These are phyloP conservation scores for Leucopsar rothschildi DNA, from an alignment of 2,113 vertebrate genomes.

Conservation along the genomic window DNA sequence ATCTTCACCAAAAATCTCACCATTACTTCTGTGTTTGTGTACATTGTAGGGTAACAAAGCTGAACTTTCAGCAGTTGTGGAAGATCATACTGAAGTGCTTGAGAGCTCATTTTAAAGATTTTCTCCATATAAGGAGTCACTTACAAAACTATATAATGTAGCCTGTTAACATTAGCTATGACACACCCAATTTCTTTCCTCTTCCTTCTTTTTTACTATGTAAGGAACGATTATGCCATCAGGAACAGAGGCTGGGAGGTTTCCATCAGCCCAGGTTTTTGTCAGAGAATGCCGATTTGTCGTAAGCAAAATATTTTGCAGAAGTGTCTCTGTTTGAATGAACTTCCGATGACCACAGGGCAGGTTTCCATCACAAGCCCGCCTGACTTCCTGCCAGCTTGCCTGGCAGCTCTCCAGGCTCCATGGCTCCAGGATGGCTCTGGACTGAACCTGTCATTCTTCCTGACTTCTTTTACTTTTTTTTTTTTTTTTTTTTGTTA, in stretches of 20 bases:
- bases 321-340: conserved; percentile 13
- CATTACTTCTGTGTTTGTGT: neutral
- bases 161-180: accelerated
- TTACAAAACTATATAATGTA: neutral
- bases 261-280: conserved; percentile 29
- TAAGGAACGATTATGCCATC: neutral
- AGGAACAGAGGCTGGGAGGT: neutral
- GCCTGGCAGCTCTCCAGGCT: conserved; percentile 38
- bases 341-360: conserved; percentile 43
- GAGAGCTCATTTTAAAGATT: neutral
- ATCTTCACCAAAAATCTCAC: neutral
- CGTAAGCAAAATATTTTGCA: conserved; percentile 24
- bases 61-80: neutral
- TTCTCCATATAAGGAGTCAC: neutral
- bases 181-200: neutral
- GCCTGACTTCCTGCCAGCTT: conserved; percentile 48
- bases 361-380: conserved; percentile 26
- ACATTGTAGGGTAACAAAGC: neutral
- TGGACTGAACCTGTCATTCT: conserved; percentile 15
- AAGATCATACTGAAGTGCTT: neutral
- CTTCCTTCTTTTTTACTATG: neutral
- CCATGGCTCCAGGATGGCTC: neutral
- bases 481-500: neutral
- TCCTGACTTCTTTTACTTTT: neutral
- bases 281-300: neutral